Evolutionary conservation across 2,888 invertebrate genomes (phyloP).

Genomic region (Augochlorella aurata): DNA sequence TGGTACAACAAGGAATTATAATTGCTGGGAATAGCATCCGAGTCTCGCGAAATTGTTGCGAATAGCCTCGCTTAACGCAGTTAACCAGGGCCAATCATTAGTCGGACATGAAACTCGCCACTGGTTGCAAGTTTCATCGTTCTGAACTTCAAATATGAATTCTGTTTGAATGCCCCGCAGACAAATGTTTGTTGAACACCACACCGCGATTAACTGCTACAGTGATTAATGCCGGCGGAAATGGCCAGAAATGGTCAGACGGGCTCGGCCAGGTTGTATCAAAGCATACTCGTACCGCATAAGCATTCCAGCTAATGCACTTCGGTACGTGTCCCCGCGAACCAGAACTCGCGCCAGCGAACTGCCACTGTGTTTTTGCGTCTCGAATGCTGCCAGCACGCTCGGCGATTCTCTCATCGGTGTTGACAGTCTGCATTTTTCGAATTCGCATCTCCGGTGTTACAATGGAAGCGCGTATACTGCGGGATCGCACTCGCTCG

Average conservation of each 20-base stretch:
- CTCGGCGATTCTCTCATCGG: not conserved
- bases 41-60: not conserved
- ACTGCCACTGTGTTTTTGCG: not conserved
- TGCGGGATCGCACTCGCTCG: too few species aligned
- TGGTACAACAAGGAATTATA: too few species aligned
- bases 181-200: not conserved
- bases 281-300: not conserved
- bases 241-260: constrained; percentile 1
- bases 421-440: not conserved
- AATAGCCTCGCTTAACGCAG: not conserved
- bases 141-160: not conserved
- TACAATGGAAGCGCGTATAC: not conserved
- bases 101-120: not conserved
- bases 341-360: not conserved
- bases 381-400: not conserved
- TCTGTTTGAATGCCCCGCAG: not conserved
- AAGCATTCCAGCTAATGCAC: not conserved
- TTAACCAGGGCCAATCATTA: not conserved
- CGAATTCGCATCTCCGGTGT: not conserved
- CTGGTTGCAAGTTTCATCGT: not conserved
- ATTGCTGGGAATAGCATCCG: not conserved
- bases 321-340: not conserved
- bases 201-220: not conserved
- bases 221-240: constrained; percentile 7
- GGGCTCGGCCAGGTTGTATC: not conserved